A percentile compares a stretch with the other conserved stretches of the same genome.
phyloP scores from a whole-genome alignment of 2,888 invertebrate genomes.

The Lumbricus terrestris region DNA sequence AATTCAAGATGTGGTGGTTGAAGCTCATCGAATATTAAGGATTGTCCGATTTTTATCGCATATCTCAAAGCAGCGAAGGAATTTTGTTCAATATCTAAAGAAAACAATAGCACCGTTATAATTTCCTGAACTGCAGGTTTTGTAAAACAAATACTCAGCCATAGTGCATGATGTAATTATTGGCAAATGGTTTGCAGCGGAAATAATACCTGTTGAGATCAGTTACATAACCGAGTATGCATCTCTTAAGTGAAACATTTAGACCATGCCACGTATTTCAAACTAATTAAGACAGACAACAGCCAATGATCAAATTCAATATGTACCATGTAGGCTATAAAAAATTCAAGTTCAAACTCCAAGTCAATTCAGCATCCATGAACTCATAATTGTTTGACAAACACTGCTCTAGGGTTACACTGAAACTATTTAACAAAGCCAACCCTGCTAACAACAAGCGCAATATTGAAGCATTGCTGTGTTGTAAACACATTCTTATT shows the following conservation, averaged over 20 bases:
- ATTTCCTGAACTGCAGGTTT: neutral
- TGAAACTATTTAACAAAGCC: neutral
- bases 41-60: neutral
- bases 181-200: neutral
- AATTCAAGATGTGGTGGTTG: neutral
- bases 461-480: neutral
- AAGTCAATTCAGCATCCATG: neutral
- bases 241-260: neutral
- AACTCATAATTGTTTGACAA: neutral
- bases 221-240: no score
- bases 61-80: neutral
- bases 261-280: neutral
- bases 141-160: neutral
- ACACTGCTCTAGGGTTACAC: neutral
- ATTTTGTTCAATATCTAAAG: neutral
- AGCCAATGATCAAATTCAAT: no score
- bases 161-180: neutral
- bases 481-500: neutral
- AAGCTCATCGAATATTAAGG: neutral
- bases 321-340: no score
- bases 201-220: neutral
- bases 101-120: neutral
- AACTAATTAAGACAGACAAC: neutral
- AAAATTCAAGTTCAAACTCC: no score
- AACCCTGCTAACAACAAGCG: neutral